Percentiles rank a stretch among this genome's conserved stretches.
These are phyloP conservation scores for Miichthys miiuy DNA, from an alignment of 2,797 vertebrate genomes.

Conservation along the genomic window DNA sequence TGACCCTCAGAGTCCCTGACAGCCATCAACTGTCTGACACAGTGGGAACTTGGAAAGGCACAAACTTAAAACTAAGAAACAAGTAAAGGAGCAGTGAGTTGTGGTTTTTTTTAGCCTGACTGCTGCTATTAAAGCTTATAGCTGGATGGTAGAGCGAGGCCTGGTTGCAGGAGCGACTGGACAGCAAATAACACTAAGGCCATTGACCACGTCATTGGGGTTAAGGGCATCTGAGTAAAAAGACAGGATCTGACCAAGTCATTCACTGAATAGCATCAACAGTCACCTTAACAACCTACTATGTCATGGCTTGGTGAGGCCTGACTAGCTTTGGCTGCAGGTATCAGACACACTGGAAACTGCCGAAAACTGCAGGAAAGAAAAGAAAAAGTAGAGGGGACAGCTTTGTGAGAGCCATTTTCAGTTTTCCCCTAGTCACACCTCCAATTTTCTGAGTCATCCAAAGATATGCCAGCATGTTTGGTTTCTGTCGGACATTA, in stretches of 20 bases:
- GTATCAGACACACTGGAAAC: constrained; percentile 62
- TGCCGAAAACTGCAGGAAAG: constrained; percentile 65
- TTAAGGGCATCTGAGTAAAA: constrained; percentile 43
- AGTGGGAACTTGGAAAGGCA: constrained; percentile 27
- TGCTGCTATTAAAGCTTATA: constrained; percentile 30
- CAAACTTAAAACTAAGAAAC: constrained; percentile 16
- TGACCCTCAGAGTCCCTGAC: constrained; percentile 54
- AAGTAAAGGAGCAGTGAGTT: neutral
- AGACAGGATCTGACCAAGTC: constrained; percentile 38
- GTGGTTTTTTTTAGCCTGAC: constrained; percentile 14
- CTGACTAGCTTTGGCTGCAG: constrained; percentile 65
- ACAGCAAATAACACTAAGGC: constrained; percentile 63
- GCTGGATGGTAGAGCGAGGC: neutral
- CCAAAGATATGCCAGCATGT: neutral
- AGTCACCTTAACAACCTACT: constrained; percentile 59
- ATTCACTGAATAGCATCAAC: constrained; percentile 58
- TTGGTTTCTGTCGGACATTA: constrained; percentile 8
- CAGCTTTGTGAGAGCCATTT: constrained; percentile 42
- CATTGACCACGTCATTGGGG: constrained; percentile 46
- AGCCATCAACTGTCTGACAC: constrained; percentile 53
- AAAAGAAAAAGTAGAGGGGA: constrained; percentile 46
- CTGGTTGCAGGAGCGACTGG: constrained; percentile 28
- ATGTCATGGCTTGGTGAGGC: constrained; percentile 65
- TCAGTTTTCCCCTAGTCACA: constrained; percentile 48
- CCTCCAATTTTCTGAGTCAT: constrained; percentile 26